Conservation (phyloP, 1,140 invertebrate species). For the Macrostomum lignano region DNA sequence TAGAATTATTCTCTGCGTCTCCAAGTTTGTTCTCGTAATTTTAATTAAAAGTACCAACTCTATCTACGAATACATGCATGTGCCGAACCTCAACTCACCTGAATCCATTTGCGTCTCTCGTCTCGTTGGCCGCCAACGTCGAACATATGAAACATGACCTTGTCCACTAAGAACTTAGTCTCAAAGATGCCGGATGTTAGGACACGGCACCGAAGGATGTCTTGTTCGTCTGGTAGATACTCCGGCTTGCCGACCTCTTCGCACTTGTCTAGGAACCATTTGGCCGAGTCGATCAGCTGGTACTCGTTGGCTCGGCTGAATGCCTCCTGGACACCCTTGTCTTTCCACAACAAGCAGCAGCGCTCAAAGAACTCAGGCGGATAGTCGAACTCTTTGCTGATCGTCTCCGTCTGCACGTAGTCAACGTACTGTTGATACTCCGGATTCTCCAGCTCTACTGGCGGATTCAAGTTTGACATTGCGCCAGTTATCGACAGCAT, state of each 20-base stretch:
- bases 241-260: background rate
- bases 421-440: constrained; percentile 34
- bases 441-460: constrained; percentile 38
- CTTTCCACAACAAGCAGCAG: constrained; percentile 70
- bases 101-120: constrained; percentile 96
- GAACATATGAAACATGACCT: constrained; percentile 99
- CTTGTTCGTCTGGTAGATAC: constrained; percentile 4
- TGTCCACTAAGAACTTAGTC: constrained; percentile 93
- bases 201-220: constrained; percentile 58
- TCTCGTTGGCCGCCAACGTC: constrained; percentile 95
- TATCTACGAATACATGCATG: too few species aligned
- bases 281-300: constrained; percentile 59
- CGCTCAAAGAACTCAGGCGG: constrained; percentile 53
- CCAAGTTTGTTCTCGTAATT: too few species aligned
- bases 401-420: constrained; percentile 8
- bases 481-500: constrained; percentile 10
- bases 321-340: constrained; percentile 84
- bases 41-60: too few species aligned
- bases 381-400: background rate
- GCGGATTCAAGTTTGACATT: constrained; percentile 5
- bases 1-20: too few species aligned
- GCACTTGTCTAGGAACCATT: constrained; percentile 5
- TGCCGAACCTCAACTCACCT: too few species aligned
- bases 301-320: constrained; percentile 98
- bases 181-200: constrained; percentile 98